phyloP scores from a whole-genome alignment of 2,113 vertebrate species.

The Neotoma lepida region DNA sequence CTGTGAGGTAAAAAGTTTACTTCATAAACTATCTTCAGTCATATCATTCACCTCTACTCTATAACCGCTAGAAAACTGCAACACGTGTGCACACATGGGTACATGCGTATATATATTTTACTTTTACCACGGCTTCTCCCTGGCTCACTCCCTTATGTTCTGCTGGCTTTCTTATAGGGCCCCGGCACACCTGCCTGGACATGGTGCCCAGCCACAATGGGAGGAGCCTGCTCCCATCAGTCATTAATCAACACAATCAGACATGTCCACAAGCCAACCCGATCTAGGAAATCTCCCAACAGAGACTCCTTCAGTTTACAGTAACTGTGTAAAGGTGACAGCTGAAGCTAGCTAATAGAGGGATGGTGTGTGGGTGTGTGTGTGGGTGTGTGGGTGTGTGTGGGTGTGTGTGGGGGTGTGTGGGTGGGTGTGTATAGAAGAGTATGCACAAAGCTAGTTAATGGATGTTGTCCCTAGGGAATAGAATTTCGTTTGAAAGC shows the following conservation, averaged over 20 bases:
- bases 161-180: neutral
- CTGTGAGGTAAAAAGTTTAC: neutral
- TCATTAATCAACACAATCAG: neutral
- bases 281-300: neutral
- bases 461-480: neutral
- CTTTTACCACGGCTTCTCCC: neutral
- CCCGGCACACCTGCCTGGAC: neutral
- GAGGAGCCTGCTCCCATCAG: neutral
- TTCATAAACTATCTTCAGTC: neutral
- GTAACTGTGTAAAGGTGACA: neutral
- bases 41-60: conserved; percentile 25
- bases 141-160: neutral
- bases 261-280: too few species aligned
- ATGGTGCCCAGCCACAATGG: neutral
- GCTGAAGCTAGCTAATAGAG: neutral
- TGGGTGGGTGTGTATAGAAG: neutral
- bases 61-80: neutral
- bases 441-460: neutral
- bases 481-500: neutral
- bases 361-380: neutral
- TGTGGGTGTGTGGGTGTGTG: neutral
- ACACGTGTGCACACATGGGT: neutral
- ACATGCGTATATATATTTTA: neutral
- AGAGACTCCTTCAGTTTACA: neutral
- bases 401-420: too few species aligned